These are phyloP conservation scores for Neodontobutis hainanensis DNA, from an alignment of 2,113 vertebrate genomes.

Conservation along the genomic window DNA sequence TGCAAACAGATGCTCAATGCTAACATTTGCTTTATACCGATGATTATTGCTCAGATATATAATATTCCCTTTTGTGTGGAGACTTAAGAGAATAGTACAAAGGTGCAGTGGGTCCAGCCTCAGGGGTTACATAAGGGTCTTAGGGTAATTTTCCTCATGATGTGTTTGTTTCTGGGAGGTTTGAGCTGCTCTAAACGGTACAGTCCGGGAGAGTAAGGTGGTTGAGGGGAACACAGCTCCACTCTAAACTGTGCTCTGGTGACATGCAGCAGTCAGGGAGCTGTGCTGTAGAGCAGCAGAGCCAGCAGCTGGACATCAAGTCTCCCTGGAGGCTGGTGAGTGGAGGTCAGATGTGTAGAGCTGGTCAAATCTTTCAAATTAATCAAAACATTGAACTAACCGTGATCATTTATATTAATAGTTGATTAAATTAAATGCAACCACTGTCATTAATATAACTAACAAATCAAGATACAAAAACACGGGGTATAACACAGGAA, in stretches of 20 bases:
- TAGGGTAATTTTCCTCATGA: slow-evolving; percentile 22
- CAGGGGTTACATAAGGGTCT: slow-evolving; percentile 49
- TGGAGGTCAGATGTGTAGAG: background rate
- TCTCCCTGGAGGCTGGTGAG: slow-evolving; percentile 71
- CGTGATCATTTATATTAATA: background rate
- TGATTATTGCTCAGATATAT: background rate
- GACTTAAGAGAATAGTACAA: background rate
- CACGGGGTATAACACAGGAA: background rate
- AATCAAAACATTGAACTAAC: background rate
- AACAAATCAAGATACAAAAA: background rate
- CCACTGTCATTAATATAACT: background rate
- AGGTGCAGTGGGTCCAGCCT: background rate
- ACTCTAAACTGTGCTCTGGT: slow-evolving; percentile 1
- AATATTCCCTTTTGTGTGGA: slow-evolving; percentile 11
- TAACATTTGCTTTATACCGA: background rate
- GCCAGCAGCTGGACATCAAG: slow-evolving; percentile 31
- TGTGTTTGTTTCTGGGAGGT: slow-evolving; percentile 13
- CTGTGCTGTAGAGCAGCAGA: slow-evolving; percentile 25
- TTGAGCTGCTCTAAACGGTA: slow-evolving; percentile 27
- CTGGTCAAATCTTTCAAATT: background rate
- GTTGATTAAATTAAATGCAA: background rate
- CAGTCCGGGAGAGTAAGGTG: slow-evolving; percentile 19
- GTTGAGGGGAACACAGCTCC: slow-evolving; percentile 8
- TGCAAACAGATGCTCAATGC: background rate
- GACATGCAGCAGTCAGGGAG: slow-evolving; percentile 44